phyloP scores from a whole-genome alignment of 2,113 vertebrate genomes.

The Pseudolaguvia tuberculata region DNA sequence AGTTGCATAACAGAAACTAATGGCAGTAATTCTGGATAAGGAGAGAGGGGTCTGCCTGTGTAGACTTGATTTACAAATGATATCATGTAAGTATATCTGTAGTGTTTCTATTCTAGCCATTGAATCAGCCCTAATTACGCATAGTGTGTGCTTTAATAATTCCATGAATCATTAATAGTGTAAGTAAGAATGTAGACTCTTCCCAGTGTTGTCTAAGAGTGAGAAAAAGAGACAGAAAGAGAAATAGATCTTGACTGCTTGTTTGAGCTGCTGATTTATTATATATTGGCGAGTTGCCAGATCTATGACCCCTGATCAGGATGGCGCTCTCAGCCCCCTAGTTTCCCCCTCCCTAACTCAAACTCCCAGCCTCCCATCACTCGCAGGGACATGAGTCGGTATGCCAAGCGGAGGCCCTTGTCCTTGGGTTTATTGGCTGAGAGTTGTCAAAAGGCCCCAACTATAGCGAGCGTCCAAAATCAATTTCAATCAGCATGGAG shows the following conservation, averaged over 20 bases:
- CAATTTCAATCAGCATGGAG: slow-evolving; percentile 99
- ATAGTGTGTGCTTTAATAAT: slow-evolving; percentile 46
- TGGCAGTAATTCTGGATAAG: no score
- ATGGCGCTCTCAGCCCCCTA: slow-evolving; percentile 54
- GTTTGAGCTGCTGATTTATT: slow-evolving; percentile 66
- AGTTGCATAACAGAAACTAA: no score
- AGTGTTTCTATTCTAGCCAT: not conserved
- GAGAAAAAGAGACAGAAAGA: not conserved
- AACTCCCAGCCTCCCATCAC: slow-evolving; percentile 68
- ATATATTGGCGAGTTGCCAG: slow-evolving; percentile 62
- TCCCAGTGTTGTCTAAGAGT: not conserved
- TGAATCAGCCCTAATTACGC: slow-evolving; percentile 58
- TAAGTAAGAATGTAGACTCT: slow-evolving; percentile 18
- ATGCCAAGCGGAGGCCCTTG: slow-evolving; percentile 64
- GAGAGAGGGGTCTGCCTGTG: no score
- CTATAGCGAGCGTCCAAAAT: slow-evolving; percentile 73
- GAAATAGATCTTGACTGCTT: slow-evolving; percentile 17
- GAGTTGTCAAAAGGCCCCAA: slow-evolving; percentile 78
- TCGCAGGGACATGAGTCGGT: slow-evolving; percentile 73
- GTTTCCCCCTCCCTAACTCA: slow-evolving; percentile 35
- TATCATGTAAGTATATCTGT: not conserved
- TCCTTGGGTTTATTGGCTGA: slow-evolving; percentile 84
- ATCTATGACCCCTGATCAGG: slow-evolving; percentile 68
- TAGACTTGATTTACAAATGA: not conserved
- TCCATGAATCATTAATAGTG: slow-evolving; percentile 32